Evolutionary conservation across 2,797 vertebrate genomes (phyloP), one percentile per base, ranked within the genome.

Genomic region (Brachymystax lenok): DNA sequence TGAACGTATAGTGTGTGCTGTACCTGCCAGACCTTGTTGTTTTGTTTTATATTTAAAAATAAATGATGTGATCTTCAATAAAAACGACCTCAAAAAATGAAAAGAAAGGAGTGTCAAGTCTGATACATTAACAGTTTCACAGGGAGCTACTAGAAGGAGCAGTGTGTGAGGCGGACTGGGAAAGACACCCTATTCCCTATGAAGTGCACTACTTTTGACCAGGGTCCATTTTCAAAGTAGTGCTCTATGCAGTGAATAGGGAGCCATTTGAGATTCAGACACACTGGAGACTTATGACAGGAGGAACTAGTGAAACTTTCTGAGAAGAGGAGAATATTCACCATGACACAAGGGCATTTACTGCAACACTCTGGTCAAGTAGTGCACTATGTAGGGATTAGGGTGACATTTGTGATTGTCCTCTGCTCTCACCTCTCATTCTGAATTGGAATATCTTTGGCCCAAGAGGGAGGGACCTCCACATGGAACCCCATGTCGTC

Each of bases 401-500:
- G n/a, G 56, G 56, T 21, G 19, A n/a, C 56, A 70, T 10, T 21
- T 5, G 3, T 3, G 0, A 40, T n/a, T 21, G 51, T 21, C n/a
- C 16, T n/a, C n/a, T 5, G 52, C 71, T 33, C 90, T 87, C 85
- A 95, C 94, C 91, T 90, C 81, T 94, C 92, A 27, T 92, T 89
- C 69, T 88, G 92, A 74, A 68, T 76, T 1, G 89, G 91, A n/a
- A 90, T 70, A 12, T 94, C 93, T 84, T 94, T 96, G 79, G 93
- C 90, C 98, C 97, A 99, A 8, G 91, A 77, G 54, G 85, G 89
- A 0, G 92, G 77, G 52, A 93, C 90, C 27, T 92, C 94, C 0
- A 93, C 93, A 5, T 93, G 85, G 56, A 96, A 97, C 0, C 96
- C 96, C 75, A 97, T 93, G 76, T 98, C 97, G 28, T 98, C 96